Conservation (phyloP, 2,797 vertebrate genomes). For the Chanos chanos region DNA sequence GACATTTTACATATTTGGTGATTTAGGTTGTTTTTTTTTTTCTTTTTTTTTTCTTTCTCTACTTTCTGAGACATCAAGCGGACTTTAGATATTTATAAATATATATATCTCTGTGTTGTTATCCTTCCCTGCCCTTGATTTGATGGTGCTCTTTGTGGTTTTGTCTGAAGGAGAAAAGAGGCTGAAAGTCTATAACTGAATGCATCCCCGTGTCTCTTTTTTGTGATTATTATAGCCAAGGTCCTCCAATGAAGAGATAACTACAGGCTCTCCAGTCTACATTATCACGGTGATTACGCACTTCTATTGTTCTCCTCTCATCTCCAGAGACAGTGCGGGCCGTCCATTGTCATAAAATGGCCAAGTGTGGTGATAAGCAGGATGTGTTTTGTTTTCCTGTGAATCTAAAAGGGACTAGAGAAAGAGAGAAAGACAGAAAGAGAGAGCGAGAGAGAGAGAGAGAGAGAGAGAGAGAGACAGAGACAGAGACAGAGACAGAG, state of each 20-base stretch:
- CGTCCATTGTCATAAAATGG: conserved; percentile 65
- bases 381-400: conserved; percentile 43
- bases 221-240: conserved; percentile 41
- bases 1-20: conserved; percentile 23
- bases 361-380: conserved; percentile 58
- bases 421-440: neutral
- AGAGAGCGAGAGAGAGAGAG: neutral
- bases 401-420: neutral
- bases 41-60: conserved; percentile 42
- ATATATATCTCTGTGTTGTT: conserved; percentile 9
- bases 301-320: conserved; percentile 61
- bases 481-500: no score
- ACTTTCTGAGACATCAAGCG: conserved; percentile 22
- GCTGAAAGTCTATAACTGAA: neutral
- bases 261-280: conserved; percentile 54
- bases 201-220: neutral
- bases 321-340: conserved; percentile 59
- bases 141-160: conserved; percentile 17
- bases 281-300: conserved; percentile 66
- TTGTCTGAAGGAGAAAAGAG: conserved; percentile 12
- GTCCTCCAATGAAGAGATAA: conserved; percentile 57
- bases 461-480: neutral
- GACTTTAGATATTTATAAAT: conserved; percentile 18
- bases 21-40: no score
- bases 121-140: neutral